phyloP scores from a whole-genome alignment of 2,888 invertebrate species.

The Drosophila eohydei region DNA sequence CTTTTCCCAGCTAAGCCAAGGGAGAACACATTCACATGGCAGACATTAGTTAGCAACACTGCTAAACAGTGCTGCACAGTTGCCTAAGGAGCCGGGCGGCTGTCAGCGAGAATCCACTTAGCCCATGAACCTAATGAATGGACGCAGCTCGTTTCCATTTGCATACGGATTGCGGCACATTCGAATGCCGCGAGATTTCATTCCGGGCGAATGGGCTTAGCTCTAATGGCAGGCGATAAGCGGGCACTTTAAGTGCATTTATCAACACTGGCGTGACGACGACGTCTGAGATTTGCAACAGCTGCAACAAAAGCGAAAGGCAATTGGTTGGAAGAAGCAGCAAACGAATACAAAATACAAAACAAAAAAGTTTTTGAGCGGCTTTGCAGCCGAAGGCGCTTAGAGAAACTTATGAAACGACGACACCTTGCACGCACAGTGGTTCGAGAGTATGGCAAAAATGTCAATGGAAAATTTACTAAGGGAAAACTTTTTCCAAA shows the following conservation, averaged over 20 bases:
- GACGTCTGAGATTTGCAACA: slow-evolving; percentile 74
- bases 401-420: slow-evolving; percentile 38
- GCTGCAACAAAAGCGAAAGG: slow-evolving; percentile 52
- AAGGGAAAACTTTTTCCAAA: not conserved
- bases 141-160: slow-evolving; percentile 27
- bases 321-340: slow-evolving; percentile 20
- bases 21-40: slow-evolving; percentile 3
- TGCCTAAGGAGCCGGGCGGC: not conserved
- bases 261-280: slow-evolving; percentile 58
- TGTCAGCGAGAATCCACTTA: slow-evolving; percentile 40
- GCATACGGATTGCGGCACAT: slow-evolving; percentile 42
- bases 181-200: slow-evolving; percentile 18
- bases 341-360: not conserved
- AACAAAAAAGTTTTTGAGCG: slow-evolving; percentile 53
- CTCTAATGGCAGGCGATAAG: slow-evolving; percentile 37
- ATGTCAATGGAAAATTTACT: not conserved
- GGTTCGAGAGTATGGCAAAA: not conserved
- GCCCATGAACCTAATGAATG: slow-evolving; percentile 52
- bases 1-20: slow-evolving; percentile 33
- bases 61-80: slow-evolving; percentile 3
- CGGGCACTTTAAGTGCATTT: slow-evolving; percentile 62
- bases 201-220: slow-evolving; percentile 28
- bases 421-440: slow-evolving; percentile 3
- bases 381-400: slow-evolving; percentile 53
- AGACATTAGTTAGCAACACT: not conserved